phyloP scores from a whole-genome alignment of 2,113 vertebrate genomes.

The Mobula birostris region DNA sequence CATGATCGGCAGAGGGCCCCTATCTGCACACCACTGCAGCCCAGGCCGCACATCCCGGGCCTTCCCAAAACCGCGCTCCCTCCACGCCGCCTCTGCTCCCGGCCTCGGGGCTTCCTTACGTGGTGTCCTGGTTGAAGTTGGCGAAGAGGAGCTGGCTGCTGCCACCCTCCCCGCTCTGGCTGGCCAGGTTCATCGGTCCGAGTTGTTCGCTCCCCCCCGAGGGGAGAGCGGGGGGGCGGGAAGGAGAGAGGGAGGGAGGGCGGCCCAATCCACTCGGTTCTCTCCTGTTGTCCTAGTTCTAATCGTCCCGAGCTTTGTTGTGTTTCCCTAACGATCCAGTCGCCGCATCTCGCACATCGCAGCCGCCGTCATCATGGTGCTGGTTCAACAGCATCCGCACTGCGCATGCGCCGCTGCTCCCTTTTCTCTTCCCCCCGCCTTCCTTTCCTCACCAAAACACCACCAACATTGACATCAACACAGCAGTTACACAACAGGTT shows the following conservation, averaged over 20 bases:
- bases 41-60: background rate
- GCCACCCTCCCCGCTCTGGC: constrained; percentile 88
- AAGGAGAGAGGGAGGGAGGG: constrained; percentile 37
- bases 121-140: constrained; percentile 99
- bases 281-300: constrained; percentile 37
- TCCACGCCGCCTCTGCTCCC: constrained; percentile 5
- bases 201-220: constrained; percentile 49
- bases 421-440: background rate
- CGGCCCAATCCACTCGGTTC: background rate
- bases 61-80: background rate
- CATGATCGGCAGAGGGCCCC: background rate
- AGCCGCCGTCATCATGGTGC: constrained; percentile 39
- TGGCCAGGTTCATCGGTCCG: constrained; percentile 85
- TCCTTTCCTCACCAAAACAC: too few relatives aligned
- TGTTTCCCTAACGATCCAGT: constrained; percentile 34
- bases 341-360: constrained; percentile 45
- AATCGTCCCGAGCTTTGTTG: background rate
- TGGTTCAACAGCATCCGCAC: constrained; percentile 47
- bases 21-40: too few relatives aligned
- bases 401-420: background rate
- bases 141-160: constrained; percentile 93
- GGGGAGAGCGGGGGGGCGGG: constrained; percentile 35
- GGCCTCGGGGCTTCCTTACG: constrained; percentile 65
- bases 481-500: background rate
- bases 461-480: too few relatives aligned